A percentile compares a stretch with the other conserved stretches of the same genome.
phyloP scores from a whole-genome alignment of 1,140 invertebrate species.

The Lutraria rhynchaena region DNA sequence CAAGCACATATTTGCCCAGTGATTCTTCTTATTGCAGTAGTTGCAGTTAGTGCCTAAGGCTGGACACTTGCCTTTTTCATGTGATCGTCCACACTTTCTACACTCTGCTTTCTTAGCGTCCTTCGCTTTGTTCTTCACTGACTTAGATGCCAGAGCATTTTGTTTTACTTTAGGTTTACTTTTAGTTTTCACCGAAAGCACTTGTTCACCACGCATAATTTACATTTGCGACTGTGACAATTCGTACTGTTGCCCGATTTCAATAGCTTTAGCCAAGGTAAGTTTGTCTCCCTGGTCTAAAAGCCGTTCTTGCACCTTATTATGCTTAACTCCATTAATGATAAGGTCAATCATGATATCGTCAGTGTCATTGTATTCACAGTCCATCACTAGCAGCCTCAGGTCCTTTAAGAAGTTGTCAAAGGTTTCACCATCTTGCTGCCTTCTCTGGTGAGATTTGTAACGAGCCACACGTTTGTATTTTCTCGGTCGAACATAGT shows the following conservation, averaged over 20 bases:
- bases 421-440: constrained; percentile 2
- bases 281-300: constrained; percentile 9
- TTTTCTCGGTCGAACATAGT: constrained; percentile 24
- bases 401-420: constrained; percentile 29
- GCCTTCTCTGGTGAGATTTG: constrained; percentile 4
- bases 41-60: constrained; percentile 45
- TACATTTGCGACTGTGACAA: constrained; percentile 18
- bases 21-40: constrained; percentile 51
- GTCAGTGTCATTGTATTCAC: constrained; percentile 4
- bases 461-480: constrained; percentile 20
- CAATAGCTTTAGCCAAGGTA: constrained; percentile 6
- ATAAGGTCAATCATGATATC: constrained; percentile 38
- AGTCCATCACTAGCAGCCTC: constrained; percentile 8
- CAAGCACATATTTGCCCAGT: constrained; percentile 48
- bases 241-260: constrained; percentile 28
- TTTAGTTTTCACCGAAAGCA: not conserved
- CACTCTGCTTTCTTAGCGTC: not conserved
- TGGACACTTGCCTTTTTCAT: constrained; percentile 32
- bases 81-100: constrained; percentile 13
- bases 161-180: not conserved
- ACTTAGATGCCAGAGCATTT: not conserved
- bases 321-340: constrained; percentile 25
- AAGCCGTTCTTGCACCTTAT: constrained; percentile 16
- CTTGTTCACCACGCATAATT: constrained; percentile 6
- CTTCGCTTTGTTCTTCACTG: not conserved